These are phyloP conservation scores for Tenthredo livida DNA, from an alignment of 2,888 invertebrate species.

Conservation along the genomic window DNA sequence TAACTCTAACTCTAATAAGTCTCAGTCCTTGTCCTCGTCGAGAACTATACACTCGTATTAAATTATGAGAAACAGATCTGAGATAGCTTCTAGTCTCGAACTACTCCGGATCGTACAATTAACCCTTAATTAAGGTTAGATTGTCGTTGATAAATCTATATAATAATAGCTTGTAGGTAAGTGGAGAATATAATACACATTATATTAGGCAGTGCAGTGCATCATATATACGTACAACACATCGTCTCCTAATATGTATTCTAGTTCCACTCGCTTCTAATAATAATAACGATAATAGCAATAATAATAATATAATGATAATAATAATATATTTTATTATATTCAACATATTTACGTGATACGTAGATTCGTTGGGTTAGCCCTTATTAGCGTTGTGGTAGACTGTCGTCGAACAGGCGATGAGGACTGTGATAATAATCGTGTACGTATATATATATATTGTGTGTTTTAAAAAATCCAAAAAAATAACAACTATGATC, in stretches of 20 bases:
- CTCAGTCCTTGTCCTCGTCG: background rate
- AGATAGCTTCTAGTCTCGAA: background rate
- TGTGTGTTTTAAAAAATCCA: too few relatives aligned
- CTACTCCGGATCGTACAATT: slow-evolving; percentile 20
- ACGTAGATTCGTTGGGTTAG: background rate
- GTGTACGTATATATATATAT: too few relatives aligned
- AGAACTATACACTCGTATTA: background rate
- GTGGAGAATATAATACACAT: background rate
- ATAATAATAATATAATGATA: background rate
- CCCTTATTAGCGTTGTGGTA: background rate
- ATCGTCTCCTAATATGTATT: background rate
- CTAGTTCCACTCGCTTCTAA: background rate
- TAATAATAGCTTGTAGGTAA: background rate
- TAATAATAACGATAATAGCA: background rate
- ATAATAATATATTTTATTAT: background rate
- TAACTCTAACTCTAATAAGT: too few relatives aligned
- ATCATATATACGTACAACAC: background rate
- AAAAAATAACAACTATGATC: too few relatives aligned
- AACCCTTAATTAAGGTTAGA: slow-evolving; percentile 28
- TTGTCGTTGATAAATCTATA: slow-evolving; percentile 9
- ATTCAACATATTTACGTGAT: background rate
- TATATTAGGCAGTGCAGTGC: too few relatives aligned
- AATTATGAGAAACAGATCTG: background rate
- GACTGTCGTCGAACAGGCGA: background rate
- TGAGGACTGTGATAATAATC: background rate